Evolutionary conservation across 2,888 invertebrate species (phyloP).

Genomic region (Drosophila monieri): DNA sequence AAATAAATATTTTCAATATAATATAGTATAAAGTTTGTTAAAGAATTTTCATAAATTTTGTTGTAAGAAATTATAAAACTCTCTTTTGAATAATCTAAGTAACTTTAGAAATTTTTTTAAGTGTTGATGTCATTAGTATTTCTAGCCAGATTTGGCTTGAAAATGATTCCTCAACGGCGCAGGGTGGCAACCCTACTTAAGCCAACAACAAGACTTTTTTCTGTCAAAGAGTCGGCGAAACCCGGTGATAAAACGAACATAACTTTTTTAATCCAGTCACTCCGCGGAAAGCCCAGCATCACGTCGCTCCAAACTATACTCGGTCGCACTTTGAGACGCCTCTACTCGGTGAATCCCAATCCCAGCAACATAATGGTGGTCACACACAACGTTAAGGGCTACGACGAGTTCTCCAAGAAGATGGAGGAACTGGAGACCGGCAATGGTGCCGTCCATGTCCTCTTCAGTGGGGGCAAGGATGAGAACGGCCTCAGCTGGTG

Average conservation of each 20-base stretch:
- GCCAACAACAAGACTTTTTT: slow-evolving; percentile 12
- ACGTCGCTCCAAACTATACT: slow-evolving; percentile 53
- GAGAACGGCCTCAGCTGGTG: slow-evolving; percentile 93
- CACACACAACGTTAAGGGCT: slow-evolving; percentile 83
- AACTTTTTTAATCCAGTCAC: slow-evolving; percentile 24
- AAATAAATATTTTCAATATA: slow-evolving; percentile 33
- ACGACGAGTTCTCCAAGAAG: slow-evolving; percentile 83
- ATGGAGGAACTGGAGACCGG: slow-evolving; percentile 81
- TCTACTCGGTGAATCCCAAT: slow-evolving; percentile 42
- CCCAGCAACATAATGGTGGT: slow-evolving; percentile 80
- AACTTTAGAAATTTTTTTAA: background rate
- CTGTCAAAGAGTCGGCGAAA: background rate
- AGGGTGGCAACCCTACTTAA: slow-evolving; percentile 8
- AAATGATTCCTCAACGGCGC: background rate
- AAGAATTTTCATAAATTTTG: too few species aligned
- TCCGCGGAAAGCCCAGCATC: slow-evolving; percentile 56
- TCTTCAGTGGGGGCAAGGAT: slow-evolving; percentile 83
- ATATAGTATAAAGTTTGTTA: background rate
- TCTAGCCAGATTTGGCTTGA: slow-evolving; percentile 1
- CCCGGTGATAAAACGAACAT: slow-evolving; percentile 14
- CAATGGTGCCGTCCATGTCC: slow-evolving; percentile 81
- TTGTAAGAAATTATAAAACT: too few species aligned
- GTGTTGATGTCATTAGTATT: background rate
- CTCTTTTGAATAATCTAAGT: background rate
- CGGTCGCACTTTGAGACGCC: slow-evolving; percentile 58